phyloP scores from a whole-genome alignment of 2,113 vertebrate species.

The Oryzias celebensis region DNA sequence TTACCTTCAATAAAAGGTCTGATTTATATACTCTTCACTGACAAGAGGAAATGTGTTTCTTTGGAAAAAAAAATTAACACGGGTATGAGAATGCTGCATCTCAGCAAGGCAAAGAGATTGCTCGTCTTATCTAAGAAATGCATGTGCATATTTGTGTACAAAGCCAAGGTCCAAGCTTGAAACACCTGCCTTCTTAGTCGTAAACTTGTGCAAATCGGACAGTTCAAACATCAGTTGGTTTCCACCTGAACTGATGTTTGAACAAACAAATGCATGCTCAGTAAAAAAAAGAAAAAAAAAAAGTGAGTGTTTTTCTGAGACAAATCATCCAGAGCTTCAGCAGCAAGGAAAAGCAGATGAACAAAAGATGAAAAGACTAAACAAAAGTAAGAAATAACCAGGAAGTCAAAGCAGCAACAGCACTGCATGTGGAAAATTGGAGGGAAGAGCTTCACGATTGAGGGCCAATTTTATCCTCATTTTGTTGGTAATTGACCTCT shows the following conservation, averaged over 20 bases:
- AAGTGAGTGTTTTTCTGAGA: constrained; percentile 69
- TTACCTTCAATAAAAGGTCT: constrained; percentile 1
- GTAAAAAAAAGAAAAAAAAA: constrained; percentile 2
- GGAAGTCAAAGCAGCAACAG: constrained; percentile 88
- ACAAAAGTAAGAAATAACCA: constrained; percentile 70
- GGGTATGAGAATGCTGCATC: constrained; percentile 41
- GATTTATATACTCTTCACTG: background rate
- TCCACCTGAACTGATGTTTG: constrained; percentile 69
- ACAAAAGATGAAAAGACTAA: constrained; percentile 62
- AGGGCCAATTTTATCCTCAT: constrained; percentile 77
- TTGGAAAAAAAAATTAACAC: background rate
- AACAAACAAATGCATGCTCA: constrained; percentile 73
- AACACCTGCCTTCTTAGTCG: constrained; percentile 84
- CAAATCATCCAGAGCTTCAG: constrained; percentile 91
- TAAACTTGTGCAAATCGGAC: constrained; percentile 81
- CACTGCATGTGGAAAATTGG: constrained; percentile 83
- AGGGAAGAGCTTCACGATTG: constrained; percentile 69
- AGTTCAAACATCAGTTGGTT: constrained; percentile 86
- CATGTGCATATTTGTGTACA: constrained; percentile 64
- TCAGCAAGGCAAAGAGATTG: constrained; percentile 19
- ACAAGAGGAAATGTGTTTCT: constrained; percentile 2
- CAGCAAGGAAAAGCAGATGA: constrained; percentile 84
- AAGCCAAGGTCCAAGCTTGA: constrained; percentile 75
- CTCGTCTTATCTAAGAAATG: constrained; percentile 46
- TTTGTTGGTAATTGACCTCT: constrained; percentile 97